Conservation (phyloP, 2,113 vertebrate species). For the Alligator mississippiensis region DNA sequence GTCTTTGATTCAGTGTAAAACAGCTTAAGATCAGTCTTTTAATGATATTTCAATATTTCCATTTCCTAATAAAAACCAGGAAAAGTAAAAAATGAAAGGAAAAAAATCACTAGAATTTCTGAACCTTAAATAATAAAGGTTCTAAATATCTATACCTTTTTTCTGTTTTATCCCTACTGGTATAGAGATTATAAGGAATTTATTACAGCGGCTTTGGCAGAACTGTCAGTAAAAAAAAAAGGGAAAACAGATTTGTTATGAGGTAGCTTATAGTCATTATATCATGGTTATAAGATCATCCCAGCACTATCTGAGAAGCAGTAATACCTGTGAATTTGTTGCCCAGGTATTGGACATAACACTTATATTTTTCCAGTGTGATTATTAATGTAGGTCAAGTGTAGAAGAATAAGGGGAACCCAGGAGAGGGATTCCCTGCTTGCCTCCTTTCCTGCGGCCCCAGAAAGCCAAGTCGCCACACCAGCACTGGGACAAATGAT, state of each 20-base stretch:
- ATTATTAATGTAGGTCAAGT: background rate
- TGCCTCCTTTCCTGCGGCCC: too few species aligned
- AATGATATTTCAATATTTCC: background rate
- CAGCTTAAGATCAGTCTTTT: background rate
- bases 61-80: background rate
- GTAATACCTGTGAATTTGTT: background rate
- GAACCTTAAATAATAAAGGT: background rate
- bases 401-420: too few species aligned
- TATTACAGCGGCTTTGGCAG: too few species aligned
- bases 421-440: too few species aligned
- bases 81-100: background rate
- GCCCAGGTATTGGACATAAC: background rate
- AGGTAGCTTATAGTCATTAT: too few species aligned
- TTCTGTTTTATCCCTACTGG: background rate
- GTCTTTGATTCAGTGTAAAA: background rate
- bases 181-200: background rate
- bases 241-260: too few species aligned
- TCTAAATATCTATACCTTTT: background rate
- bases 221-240: too few species aligned
- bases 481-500: too few species aligned
- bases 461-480: too few species aligned
- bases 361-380: background rate
- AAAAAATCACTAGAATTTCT: background rate
- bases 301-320: background rate
- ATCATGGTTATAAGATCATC: too few species aligned